Evolutionary conservation across 2,888 invertebrate species (phyloP).

Genomic region (Hedychridium roseum): DNA sequence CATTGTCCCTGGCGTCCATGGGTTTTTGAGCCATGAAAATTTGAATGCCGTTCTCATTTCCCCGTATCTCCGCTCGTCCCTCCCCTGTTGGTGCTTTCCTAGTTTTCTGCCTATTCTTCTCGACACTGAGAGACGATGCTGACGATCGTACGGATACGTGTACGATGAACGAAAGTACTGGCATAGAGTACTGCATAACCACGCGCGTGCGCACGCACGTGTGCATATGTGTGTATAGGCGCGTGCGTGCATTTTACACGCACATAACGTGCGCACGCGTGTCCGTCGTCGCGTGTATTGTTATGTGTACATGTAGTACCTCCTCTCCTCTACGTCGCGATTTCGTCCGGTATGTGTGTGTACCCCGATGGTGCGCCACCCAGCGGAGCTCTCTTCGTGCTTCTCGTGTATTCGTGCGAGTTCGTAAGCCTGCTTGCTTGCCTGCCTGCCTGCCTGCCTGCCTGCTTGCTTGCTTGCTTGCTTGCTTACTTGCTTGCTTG

Average conservation of each 20-base stretch:
- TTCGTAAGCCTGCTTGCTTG: constrained; percentile 18
- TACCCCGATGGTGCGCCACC: constrained; percentile 35
- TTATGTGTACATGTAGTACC: constrained; percentile 7
- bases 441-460: constrained; percentile 21
- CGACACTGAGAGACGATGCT: no score
- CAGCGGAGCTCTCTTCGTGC: constrained; percentile 35
- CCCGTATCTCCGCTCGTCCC: not conserved
- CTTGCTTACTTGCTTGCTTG: not conserved
- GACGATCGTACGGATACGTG: constrained; percentile 5
- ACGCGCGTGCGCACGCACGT: constrained; percentile 28
- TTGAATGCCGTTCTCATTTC: constrained; percentile 12
- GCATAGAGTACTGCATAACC: constrained; percentile 26
- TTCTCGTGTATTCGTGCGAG: constrained; percentile 37
- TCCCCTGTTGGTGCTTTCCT: no score
- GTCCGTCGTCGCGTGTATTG: constrained; percentile 20
- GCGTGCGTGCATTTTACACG: constrained; percentile 13
- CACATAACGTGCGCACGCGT: constrained; percentile 4
- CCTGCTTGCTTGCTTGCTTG: constrained; percentile 5
- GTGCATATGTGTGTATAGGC: constrained; percentile 7
- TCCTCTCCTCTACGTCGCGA: constrained; percentile 5
- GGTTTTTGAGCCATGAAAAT: constrained; percentile 9
- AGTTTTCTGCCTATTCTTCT: no score
- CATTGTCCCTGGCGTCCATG: not conserved
- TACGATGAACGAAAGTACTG: not conserved
- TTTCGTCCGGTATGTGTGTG: constrained; percentile 7